Conservation (phyloP, 2,888 invertebrate species). For the Hemaris fuciformis region DNA sequence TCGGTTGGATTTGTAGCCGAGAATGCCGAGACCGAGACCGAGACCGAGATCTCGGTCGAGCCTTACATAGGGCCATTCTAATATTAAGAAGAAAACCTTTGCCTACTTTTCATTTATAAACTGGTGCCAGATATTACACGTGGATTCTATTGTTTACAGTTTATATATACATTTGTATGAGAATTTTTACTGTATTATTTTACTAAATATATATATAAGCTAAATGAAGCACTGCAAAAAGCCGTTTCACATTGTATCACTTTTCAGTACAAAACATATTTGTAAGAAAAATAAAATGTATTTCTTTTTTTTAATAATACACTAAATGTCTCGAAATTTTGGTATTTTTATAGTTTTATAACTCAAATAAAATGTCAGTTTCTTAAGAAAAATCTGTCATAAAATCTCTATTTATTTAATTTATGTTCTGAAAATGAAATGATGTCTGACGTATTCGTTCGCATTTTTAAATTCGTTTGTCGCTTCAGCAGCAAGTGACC, state of each 20-base stretch:
- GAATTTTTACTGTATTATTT: neutral
- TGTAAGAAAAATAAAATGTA: too few species aligned
- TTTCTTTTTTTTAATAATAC: neutral
- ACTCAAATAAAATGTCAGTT: neutral
- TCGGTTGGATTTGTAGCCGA: too few species aligned
- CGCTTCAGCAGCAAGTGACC: conserved; percentile 11
- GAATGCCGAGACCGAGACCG: too few species aligned
- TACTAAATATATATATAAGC: too few species aligned
- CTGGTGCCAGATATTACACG: too few species aligned
- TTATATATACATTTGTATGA: neutral
- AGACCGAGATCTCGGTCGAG: too few species aligned
- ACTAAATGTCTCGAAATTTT: too few species aligned
- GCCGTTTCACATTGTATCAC: neutral
- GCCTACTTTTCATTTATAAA: too few species aligned
- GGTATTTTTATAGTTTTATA: neutral
- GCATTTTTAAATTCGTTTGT: neutral
- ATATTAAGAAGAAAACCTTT: too few species aligned
- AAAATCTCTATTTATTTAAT: neutral
- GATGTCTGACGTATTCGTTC: neutral
- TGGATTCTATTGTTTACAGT: too few species aligned
- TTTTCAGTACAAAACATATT: neutral
- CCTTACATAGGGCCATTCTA: too few species aligned
- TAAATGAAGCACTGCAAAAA: neutral
- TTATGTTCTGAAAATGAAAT: neutral
- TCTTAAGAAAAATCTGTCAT: neutral